Conservation (phyloP, 2,113 vertebrate species). For the Micromys minutus region DNA sequence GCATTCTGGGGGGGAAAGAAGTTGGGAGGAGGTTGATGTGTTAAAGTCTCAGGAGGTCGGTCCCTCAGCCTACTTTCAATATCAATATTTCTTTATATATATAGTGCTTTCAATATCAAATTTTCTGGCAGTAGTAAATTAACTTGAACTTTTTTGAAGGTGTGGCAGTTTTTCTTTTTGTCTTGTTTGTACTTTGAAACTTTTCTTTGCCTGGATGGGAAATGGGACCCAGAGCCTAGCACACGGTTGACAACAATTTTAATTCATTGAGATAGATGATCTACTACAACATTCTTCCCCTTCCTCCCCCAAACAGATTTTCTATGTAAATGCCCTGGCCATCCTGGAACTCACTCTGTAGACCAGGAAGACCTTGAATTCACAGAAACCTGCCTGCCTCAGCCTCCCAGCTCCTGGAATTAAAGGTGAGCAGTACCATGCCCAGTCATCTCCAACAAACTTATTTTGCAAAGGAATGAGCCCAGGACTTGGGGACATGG, state of each 20-base stretch:
- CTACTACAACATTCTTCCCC: neutral
- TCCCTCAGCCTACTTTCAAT: too few species aligned
- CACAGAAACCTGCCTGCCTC: neutral
- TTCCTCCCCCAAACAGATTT: neutral
- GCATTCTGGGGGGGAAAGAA: neutral
- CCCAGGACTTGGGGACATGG: too few species aligned
- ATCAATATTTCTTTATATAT: too few species aligned
- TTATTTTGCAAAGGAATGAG: neutral
- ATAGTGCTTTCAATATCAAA: too few species aligned
- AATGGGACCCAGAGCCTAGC: neutral
- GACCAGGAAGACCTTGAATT: neutral
- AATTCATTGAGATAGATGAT: neutral
- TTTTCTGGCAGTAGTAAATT: neutral
- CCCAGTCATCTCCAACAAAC: neutral
- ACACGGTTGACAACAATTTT: neutral
- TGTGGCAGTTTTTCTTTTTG: neutral
- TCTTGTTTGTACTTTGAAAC: neutral
- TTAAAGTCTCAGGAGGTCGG: neutral
- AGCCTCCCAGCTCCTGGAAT: neutral
- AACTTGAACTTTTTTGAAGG: conserved; percentile 23
- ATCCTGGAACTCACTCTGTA: neutral
- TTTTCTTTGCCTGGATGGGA: neutral
- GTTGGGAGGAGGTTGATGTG: neutral
- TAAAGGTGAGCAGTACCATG: neutral
- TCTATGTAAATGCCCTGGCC: neutral